Base-by-base conservation (phyloP, 2,113 vertebrate genomes). In the Oreochromis niloticus region DNA sequence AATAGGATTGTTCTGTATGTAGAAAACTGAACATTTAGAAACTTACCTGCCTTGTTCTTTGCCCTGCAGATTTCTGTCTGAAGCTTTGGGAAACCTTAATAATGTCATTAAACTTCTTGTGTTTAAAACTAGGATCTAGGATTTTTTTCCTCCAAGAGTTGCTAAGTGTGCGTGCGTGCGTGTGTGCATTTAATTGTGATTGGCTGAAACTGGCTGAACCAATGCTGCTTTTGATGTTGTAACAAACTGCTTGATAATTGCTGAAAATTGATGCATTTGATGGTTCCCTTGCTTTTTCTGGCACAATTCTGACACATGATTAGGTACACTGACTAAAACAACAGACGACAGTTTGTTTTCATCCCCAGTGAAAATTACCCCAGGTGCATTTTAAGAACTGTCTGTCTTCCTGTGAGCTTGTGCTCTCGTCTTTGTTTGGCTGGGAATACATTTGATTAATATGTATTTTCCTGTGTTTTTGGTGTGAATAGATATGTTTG, bases 291-390 rank as follows among this genome's bases (percentile, higher is more conserved):
- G 73, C 16, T 52, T 78, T 78, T 78, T 52, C 73, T 50, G 73
- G 17, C 6, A 3, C 10, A 32, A 13, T 78, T 78, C 16, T 50
- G 71, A 32, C 71, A 75, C 41, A 50, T 19, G 41, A 50, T 78
- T 50, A 78, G 43, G 43, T 50, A 50, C 43, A 78, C 71, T 30
- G 27, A n/a, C 71, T 50, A 78, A 50, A 78, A 78, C 73, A 78
- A 34, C 3, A 78, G 46, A 50, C 10, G 0, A 32, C 27, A 78
- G 17, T 78, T 78, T 52, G 73, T 78, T 78, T 78, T 52, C 73
- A 52, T 78, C 46, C n/a, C 6, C 27, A 30, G 22, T 43, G 57
- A 88, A 93, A 91, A 87, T 83, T 34, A 89, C 82, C 52, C 80
- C 10, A 81, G 63, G 87, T 52, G 1, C 46, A 78, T 52, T 88